phyloP scores from a whole-genome alignment of 2,888 invertebrate species.

The Caenorhabditis sp. region DNA sequence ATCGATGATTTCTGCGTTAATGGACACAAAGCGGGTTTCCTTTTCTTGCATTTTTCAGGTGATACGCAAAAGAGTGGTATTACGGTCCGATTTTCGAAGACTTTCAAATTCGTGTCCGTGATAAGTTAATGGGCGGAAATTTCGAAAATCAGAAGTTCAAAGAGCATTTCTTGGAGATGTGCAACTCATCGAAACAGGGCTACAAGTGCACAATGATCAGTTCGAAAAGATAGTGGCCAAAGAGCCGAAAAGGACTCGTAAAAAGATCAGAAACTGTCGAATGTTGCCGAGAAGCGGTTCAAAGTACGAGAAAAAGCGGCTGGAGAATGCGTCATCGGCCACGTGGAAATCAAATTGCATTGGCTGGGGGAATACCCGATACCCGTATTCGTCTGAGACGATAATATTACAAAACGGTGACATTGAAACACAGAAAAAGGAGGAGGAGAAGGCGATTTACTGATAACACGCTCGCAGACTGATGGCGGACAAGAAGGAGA shows the following conservation, averaged over 20 bases:
- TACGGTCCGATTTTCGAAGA: slow-evolving; percentile 37
- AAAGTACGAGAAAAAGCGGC: neutral
- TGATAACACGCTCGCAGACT: slow-evolving; percentile 37
- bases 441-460: slow-evolving; percentile 38
- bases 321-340: neutral
- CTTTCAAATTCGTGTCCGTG: neutral
- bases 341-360: slow-evolving; percentile 11
- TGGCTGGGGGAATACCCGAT: slow-evolving; percentile 15
- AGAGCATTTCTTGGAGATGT: neutral
- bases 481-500: slow-evolving; percentile 15
- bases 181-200: slow-evolving; percentile 19
- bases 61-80: slow-evolving; percentile 40
- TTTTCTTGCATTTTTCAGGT: slow-evolving; percentile 32
- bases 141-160: slow-evolving; percentile 6
- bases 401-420: slow-evolving; percentile 47
- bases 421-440: slow-evolving; percentile 35
- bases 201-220: slow-evolving; percentile 1
- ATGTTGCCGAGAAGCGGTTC: neutral
- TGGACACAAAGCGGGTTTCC: slow-evolving; percentile 10
- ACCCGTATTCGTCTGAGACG: slow-evolving; percentile 6
- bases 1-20: slow-evolving; percentile 13
- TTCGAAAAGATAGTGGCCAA: slow-evolving; percentile 11
- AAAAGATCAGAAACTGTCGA: neutral
- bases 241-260: neutral
- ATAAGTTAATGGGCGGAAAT: slow-evolving; percentile 1